phyloP scores from a whole-genome alignment of 2,888 invertebrate species.

The Ophion costatus region DNA sequence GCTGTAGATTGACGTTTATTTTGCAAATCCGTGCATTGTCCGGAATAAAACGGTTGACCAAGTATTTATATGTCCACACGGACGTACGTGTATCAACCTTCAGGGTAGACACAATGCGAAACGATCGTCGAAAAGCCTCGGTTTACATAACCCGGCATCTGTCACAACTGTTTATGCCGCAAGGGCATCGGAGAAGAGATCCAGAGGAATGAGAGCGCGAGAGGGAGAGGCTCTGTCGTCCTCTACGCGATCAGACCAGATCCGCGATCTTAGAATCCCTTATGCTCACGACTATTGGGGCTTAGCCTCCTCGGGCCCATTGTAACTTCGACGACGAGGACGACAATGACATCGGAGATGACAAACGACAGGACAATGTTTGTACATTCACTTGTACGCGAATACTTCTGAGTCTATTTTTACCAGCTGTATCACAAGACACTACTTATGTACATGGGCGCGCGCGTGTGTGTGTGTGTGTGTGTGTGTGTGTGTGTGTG shows the following conservation, averaged over 20 bases:
- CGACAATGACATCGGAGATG: slow-evolving; percentile 43
- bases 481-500: background rate
- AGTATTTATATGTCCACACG: slow-evolving; percentile 47
- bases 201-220: slow-evolving; percentile 28
- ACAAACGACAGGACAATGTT: slow-evolving; percentile 51
- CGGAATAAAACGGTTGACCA: slow-evolving; percentile 72
- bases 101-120: slow-evolving; percentile 70
- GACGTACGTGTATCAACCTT: slow-evolving; percentile 34
- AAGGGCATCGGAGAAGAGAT: slow-evolving; percentile 36
- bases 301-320: slow-evolving; percentile 61
- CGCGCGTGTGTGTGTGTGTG: too few relatives aligned
- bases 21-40: slow-evolving; percentile 78
- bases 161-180: slow-evolving; percentile 80
- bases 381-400: slow-evolving; percentile 55
- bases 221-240: slow-evolving; percentile 56
- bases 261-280: slow-evolving; percentile 60
- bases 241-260: slow-evolving; percentile 64
- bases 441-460: background rate
- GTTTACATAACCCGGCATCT: slow-evolving; percentile 81
- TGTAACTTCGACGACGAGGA: slow-evolving; percentile 27
- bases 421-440: slow-evolving; percentile 52
- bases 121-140: slow-evolving; percentile 68
- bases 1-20: slow-evolving; percentile 67
- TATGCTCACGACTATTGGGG: slow-evolving; percentile 45
- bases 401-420: slow-evolving; percentile 55